Percentiles rank a stretch among this genome's conserved stretches.
Conservation (phyloP, 2,888 invertebrate genomes). For the Ormyrus thymus region DNA sequence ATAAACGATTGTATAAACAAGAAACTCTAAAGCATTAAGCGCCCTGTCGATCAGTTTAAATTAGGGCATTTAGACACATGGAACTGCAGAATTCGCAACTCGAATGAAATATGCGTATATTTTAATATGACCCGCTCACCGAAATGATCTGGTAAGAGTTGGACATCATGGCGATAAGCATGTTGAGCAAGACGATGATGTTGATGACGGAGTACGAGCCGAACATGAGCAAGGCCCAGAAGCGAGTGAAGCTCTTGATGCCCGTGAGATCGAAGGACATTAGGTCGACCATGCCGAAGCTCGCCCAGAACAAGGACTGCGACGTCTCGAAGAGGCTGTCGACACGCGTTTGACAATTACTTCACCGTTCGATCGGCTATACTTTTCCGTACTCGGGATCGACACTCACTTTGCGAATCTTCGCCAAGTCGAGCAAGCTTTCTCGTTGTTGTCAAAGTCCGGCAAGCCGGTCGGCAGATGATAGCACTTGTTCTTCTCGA, state of each 20-base stretch:
- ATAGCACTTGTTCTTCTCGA: constrained; percentile 91
- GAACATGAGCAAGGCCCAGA: constrained; percentile 98
- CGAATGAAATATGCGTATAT: too few species aligned
- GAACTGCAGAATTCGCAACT: too few species aligned
- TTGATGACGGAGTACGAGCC: constrained; percentile 98
- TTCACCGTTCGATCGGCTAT: constrained; percentile 6
- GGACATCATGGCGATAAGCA: constrained; percentile 99
- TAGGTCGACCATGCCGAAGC: constrained; percentile 96
- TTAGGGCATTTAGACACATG: too few species aligned
- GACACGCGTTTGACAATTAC: constrained; percentile 22
- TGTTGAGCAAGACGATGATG: constrained; percentile 96
- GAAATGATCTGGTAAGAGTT: constrained; percentile 99
- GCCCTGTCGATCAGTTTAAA: too few species aligned
- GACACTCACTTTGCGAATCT: constrained; percentile 87
- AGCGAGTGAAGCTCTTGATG: constrained; percentile 96
- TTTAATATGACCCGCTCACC: constrained; percentile 77
- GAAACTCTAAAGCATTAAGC: too few species aligned
- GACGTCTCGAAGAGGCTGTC: constrained; percentile 96
- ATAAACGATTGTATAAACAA: too few species aligned
- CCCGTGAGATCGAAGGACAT: constrained; percentile 95
- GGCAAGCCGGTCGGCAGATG: constrained; percentile 84
- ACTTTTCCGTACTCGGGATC: not conserved
- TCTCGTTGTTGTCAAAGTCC: constrained; percentile 89
- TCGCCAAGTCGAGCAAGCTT: constrained; percentile 90
- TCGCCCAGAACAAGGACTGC: constrained; percentile 98